Evolutionary conservation across 2,888 invertebrate species (phyloP), one percentile per base, ranked within the genome.

Genomic region (Sarcophaga variegata): DNA sequence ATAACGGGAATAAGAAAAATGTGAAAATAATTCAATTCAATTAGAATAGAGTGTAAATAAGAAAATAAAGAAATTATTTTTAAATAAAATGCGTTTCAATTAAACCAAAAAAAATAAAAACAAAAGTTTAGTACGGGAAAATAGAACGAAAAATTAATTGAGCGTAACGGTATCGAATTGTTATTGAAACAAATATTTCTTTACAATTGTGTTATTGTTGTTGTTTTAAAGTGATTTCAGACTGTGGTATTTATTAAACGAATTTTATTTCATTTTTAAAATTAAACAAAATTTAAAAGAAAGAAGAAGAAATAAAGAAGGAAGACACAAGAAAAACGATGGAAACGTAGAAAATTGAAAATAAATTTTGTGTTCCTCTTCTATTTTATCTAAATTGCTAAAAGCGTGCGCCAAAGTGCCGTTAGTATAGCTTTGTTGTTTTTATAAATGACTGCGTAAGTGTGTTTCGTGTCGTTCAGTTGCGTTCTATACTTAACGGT

Each of bases 341-440:
- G 62, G 64, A 76, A 71, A 81, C 3, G 17, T 8, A 60, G 70
- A 84, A 76, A 71, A 49, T 76, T 66, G 82, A 71, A 78, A 79
- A 76, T 66, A 81, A 37, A 37, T 37, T 37, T 37, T 37, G 37
- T 37, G 37, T 37, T 83, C 67, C 27, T 10, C 20, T 64, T 81
- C 17, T 63, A 71, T 83, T 86, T 81, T 83, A 83, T 82, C 83
- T 80, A 83, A 83, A 86, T 78, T 83, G 74, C 77, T 81, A 84
- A 87, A 88, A 88, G 86, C 86, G 88, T 88, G 88, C 84, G 86
- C 81, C 82, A 83, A 86, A 85, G 85, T 87, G 77, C 64, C 60
- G 79, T 80, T 78, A 45, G 67, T 67, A 25, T 64, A 64, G 27
- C 70, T 84, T 75, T 85, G 59, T 75, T 75, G 63, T 49, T 27